A percentile compares a stretch with the other conserved stretches of the same genome.
These are phyloP conservation scores for Spisula subtruncata DNA, from an alignment of 2,888 invertebrate genomes.

Conservation along the genomic window DNA sequence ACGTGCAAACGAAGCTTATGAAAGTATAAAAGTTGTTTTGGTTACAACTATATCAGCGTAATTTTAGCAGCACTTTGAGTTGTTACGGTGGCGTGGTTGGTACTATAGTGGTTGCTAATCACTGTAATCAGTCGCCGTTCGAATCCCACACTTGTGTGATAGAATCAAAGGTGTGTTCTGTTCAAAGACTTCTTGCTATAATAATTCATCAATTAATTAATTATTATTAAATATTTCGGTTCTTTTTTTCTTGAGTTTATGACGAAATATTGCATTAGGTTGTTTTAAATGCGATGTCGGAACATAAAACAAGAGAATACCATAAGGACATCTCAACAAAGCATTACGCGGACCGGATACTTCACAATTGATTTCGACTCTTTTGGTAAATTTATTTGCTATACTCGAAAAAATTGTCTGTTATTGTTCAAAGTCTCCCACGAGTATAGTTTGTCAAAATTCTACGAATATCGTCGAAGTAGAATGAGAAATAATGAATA, in stretches of 20 bases:
- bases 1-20: too few relatives aligned
- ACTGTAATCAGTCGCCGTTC: too few relatives aligned
- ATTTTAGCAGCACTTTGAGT: too few relatives aligned
- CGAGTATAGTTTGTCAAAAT: conserved; percentile 12
- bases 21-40: too few relatives aligned
- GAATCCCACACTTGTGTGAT: too few relatives aligned
- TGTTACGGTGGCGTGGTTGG: too few relatives aligned
- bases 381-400: not conserved
- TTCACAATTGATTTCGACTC: conserved; percentile 6
- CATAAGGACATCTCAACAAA: not conserved
- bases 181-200: too few relatives aligned
- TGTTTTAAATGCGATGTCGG: not conserved
- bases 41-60: too few relatives aligned
- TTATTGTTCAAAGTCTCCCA: not conserved
- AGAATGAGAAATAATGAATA: conserved; percentile 5
- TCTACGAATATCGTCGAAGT: conserved; percentile 1
- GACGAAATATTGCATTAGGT: not conserved
- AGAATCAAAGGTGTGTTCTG: too few relatives aligned
- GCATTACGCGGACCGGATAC: not conserved
- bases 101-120: too few relatives aligned
- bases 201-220: too few relatives aligned
- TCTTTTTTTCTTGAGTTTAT: not conserved
- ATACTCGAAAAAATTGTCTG: not conserved
- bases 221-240: too few relatives aligned
- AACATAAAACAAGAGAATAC: not conserved